These are phyloP conservation scores for Oreochromis grahami DNA, from an alignment of 2,797 vertebrate species.

Conservation along the genomic window DNA sequence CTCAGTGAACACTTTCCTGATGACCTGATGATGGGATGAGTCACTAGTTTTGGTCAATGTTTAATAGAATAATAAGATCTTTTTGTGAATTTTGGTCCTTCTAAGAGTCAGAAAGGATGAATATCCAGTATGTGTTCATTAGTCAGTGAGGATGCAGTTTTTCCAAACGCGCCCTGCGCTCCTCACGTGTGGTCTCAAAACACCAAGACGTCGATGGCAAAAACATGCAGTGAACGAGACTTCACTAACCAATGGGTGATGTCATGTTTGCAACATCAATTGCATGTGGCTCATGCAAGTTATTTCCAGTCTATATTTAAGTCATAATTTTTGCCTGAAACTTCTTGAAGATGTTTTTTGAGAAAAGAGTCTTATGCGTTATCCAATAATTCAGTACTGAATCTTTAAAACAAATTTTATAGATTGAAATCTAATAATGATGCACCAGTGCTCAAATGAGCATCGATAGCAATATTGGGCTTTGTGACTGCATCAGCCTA, in stretches of 20 bases:
- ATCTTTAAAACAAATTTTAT: not conserved
- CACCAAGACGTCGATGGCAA: not conserved
- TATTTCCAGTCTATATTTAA: not conserved
- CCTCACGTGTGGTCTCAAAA: not conserved
- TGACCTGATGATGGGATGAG: not conserved
- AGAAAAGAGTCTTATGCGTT: fast-evolving
- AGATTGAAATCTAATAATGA: not conserved
- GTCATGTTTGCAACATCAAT: not conserved
- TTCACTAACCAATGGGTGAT: not conserved
- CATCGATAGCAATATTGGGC: not conserved
- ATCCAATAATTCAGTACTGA: not conserved
- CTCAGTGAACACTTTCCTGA: fast-evolving
- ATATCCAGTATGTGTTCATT: fast-evolving
- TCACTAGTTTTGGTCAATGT: not conserved
- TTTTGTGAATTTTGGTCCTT: not conserved
- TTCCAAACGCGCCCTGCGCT: fast-evolving
- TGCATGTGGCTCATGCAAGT: fast-evolving
- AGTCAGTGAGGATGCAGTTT: fast-evolving
- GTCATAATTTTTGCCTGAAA: fast-evolving
- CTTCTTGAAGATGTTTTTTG: not conserved
- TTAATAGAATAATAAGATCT: not conserved
- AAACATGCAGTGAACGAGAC: not conserved
- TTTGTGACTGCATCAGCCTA: not conserved
- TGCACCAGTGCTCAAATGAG: not conserved
- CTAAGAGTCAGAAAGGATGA: not conserved